Base-by-base conservation (phyloP, 2,113 vertebrate genomes). In the Zootoca vivipara region DNA sequence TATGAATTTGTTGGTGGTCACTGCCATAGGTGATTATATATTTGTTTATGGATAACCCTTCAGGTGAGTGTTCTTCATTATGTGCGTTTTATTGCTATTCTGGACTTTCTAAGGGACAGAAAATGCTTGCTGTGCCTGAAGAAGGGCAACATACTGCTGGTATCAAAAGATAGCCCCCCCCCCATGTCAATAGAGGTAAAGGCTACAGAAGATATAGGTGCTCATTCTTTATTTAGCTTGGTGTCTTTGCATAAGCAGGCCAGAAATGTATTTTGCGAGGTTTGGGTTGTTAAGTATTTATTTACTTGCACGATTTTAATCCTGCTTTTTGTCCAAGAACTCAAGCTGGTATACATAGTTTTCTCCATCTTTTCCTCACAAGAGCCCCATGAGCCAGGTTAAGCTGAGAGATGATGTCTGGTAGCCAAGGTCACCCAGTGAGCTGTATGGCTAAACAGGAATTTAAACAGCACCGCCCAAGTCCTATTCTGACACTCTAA, bases 1-100 rank as follows among this genome's bases (percentile, higher is more conserved):
- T 89, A 92, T 95, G 87, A 85, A 93, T 95, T 92, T 92, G 22
- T 62, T 88, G 85, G 90, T 93, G 89, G 92, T 93, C 91, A 94
- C 73, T 90, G 91, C 90, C 93, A 85, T 86, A 85, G 91, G 90
- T 92, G 85, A 88, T 92, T 93, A 67, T 2, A 0, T 26, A 22
- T 83, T 92, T 94, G 92, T 89, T 93, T 95, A 83, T 64, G n/a
- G 12, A 65, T 67, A 92, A 62, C 69, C 87, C 88, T 95, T 90
- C 86, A 91, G 92, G 87, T 90, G 4, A 82, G 22, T 73, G 46
- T 88, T 91, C 90, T 67, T 65, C 73, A 4, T 15, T 40, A 56
- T 91, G 24, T 72, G 42, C 81, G 52, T 92, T 92, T 83, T 85
- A 62, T 88, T 89, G 77, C 84, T 77, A 56, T 83, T 90, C 28